These are phyloP conservation scores for Paratilapia polleni DNA, from an alignment of 2,113 vertebrate genomes.

Conservation along the genomic window DNA sequence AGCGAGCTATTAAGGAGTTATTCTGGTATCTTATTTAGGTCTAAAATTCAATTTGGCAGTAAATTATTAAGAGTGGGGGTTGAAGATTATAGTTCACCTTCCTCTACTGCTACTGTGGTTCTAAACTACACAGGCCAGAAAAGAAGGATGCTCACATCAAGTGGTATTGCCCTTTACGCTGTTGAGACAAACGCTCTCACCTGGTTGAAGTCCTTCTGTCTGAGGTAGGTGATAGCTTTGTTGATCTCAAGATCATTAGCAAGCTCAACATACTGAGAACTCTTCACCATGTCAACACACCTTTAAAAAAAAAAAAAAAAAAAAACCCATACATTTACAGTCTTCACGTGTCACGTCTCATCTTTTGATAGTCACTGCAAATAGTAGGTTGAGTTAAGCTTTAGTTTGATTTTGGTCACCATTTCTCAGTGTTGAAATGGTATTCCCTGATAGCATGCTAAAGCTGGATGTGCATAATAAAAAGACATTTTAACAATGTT, in stretches of 20 bases:
- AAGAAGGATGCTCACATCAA: not conserved
- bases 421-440: not conserved
- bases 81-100: not conserved
- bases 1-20: not conserved
- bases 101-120: not conserved
- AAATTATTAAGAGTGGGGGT: not conserved
- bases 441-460: not conserved
- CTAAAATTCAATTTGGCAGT: not conserved
- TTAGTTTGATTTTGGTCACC: not conserved
- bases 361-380: not conserved
- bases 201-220: conserved; percentile 94
- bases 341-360: not conserved
- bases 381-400: not conserved
- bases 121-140: not conserved
- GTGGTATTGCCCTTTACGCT: not conserved
- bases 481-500: too few species aligned
- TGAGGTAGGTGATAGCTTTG: conserved; percentile 97
- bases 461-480: not conserved
- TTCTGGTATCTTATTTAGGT: not conserved
- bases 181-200: conserved; percentile 70
- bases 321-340: not conserved
- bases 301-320: conserved; percentile 71
- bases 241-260: conserved; percentile 98
- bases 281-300: conserved; percentile 96
- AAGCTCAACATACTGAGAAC: conserved; percentile 93